Base-by-base conservation (phyloP, 2,888 invertebrate species). In the Disparrhopalites patrizii region DNA sequence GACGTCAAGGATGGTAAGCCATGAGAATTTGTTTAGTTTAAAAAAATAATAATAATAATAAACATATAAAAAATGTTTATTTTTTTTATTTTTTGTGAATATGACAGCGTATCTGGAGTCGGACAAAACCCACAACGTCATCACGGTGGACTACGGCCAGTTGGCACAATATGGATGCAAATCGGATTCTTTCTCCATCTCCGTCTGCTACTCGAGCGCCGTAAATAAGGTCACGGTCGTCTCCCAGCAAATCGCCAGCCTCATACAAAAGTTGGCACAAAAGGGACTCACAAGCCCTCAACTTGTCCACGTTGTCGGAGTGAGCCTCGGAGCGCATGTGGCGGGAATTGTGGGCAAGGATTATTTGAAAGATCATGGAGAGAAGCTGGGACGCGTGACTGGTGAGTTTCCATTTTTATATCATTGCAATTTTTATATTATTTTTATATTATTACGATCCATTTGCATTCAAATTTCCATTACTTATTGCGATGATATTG, bases 271-370 rank as follows among this genome's bases (percentile, higher is more conserved):
- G 3, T 36, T 33, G 38, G 8, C 23, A 3, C 18, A n/a, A 10
- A 38, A 15, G 8, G 57, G 57, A 3, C 15, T 23, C 23, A 36
- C 36, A 3, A 57, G 15, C n/a, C 28, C 36, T 5, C 10, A 20
- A 23, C 31, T 66, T 20, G 60, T 63, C n/a, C 66, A 66, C 25
- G 30, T 68, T 25, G 52, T 66, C 36, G 68, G 68, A n/a, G 58
- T 58, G 18, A 62, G 62, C 31, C 58, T 68, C 40, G 68, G 66
- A 36, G 66, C 68, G 23, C 66, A 68, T 50, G 58, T 62, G 20
- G 62, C 55, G 18, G 68, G 68, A 50, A 18, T 33, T 10, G 55
- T 56, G 33, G 68, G 68, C 10, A 55, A 63, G 20, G 38, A 50
- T 27, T 36, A 64, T 20, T 58, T 50, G 20, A 50, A 58, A 5